Conservation (phyloP, 1,140 invertebrate genomes). For the Mesaphorura yosii region DNA sequence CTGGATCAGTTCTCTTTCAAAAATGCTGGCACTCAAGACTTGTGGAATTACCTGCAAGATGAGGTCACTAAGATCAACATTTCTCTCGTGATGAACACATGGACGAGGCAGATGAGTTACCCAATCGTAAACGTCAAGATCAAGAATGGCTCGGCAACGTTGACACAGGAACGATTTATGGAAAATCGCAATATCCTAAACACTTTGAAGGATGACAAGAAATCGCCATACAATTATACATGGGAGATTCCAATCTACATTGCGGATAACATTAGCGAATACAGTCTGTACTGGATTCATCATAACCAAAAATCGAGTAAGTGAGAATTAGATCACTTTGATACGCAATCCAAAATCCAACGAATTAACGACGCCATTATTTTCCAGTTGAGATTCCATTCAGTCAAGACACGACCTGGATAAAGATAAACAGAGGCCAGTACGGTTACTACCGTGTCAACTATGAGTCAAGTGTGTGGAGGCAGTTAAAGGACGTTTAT, state of each 20-base stretch:
- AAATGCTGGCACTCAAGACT: constrained; percentile 68
- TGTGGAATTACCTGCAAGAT: constrained; percentile 53
- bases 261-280: neutral
- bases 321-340: too few relatives aligned
- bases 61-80: constrained; percentile 40
- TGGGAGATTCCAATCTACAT: constrained; percentile 27
- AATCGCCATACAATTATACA: constrained; percentile 15
- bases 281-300: constrained; percentile 5
- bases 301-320: constrained; percentile 8
- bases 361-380: too few relatives aligned
- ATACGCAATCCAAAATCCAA: too few relatives aligned
- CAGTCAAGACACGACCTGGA: constrained; percentile 43
- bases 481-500: constrained; percentile 7
- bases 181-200: constrained; percentile 39
- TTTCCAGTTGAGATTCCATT: neutral
- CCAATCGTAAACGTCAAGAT: constrained; percentile 58
- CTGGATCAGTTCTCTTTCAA: constrained; percentile 54
- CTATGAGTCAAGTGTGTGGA: constrained; percentile 41
- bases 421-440: constrained; percentile 78
- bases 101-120: constrained; percentile 84
- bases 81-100: constrained; percentile 74
- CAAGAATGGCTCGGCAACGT: constrained; percentile 41
- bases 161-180: constrained; percentile 63
- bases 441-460: constrained; percentile 80
- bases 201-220: neutral